Base-by-base conservation (phyloP, 2,113 vertebrate genomes). In the Poicephalus meyeri region DNA sequence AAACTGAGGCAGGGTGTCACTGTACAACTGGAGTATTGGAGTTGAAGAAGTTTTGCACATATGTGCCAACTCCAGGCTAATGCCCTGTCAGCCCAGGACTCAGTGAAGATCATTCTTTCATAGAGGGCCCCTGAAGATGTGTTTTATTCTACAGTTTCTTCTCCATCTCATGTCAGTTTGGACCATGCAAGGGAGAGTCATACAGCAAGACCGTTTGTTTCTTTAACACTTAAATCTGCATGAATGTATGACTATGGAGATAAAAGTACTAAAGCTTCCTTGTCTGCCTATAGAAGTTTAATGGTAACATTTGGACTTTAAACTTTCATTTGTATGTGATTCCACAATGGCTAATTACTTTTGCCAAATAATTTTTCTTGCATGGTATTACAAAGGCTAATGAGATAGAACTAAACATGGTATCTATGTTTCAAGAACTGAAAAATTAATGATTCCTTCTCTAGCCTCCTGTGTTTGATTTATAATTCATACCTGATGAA, bases 401-500 rank as follows among this genome's bases (percentile, higher is more conserved):
- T 61, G 81, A 76, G 72, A 65, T 89, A 81, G 61, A 91, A 33
- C 60, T 91, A 64, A 93, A 93, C 80, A 63, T 89, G 66, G 1
- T 69, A 73, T 87, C 87, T 89, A 66, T 83, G 72, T 76, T 74
- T 95, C 0, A 1, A 85, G 74, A 89, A 65, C 56, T 97, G 73
- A 86, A 96, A 95, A 93, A 94, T 95, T 94, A 69, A 96, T 89
- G 84, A 61, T 79, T 85, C n/a, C 12, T 92, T 76, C 71, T 89
- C 60, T 60, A 56, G 64, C 83, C 82, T 92, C 26, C 66, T 96
- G 69, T 87, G 50, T 94, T 93, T 84, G 88, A 91, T 96, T 93
- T 92, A 96, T 95, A 93, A 94, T 95, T 96, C 55, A 88, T 94
- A 80, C 60, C 53, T 83, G 88, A 53, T 91, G 91, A 82, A 89